A percentile compares a stretch with the other conserved stretches of the same genome.
Conservation (phyloP, 1,140 invertebrate species). For the Camponotus pennsylvanicus region DNA sequence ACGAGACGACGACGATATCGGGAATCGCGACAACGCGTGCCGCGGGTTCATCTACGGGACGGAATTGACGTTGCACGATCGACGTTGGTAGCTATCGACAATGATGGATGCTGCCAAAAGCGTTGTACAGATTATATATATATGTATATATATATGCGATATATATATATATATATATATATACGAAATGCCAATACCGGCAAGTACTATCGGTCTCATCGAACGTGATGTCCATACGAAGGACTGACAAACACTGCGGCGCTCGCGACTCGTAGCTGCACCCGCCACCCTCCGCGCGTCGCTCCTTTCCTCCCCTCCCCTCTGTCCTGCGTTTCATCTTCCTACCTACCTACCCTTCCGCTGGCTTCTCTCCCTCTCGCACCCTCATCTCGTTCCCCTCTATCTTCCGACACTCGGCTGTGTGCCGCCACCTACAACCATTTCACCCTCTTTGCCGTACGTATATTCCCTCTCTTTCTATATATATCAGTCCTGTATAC, state of each 20-base stretch:
- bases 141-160: no score
- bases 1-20: conserved; percentile 28
- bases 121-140: conserved; percentile 53
- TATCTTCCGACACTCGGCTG: conserved; percentile 58
- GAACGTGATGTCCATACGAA: conserved; percentile 79
- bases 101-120: conserved; percentile 68
- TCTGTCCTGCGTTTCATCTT: conserved; percentile 47
- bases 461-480: conserved; percentile 27
- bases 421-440: conserved; percentile 72
- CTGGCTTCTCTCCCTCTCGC: conserved; percentile 31
- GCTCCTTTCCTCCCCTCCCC: conserved; percentile 53
- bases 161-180: no score
- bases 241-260: conserved; percentile 83
- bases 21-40: conserved; percentile 33
- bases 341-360: conserved; percentile 49
- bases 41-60: conserved; percentile 64
- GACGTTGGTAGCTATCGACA: conserved; percentile 39
- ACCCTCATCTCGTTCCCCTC: conserved; percentile 39
- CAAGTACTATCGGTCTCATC: conserved; percentile 70
- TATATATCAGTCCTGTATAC: conserved; percentile 29
- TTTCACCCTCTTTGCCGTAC: conserved; percentile 52
- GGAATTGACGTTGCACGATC: conserved; percentile 39
- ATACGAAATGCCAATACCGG: conserved; percentile 63
- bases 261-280: conserved; percentile 71
- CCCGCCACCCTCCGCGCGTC: conserved; percentile 72